Base-by-base conservation (phyloP, 2,888 invertebrate genomes). In the Xestoiulus laeticollis region DNA sequence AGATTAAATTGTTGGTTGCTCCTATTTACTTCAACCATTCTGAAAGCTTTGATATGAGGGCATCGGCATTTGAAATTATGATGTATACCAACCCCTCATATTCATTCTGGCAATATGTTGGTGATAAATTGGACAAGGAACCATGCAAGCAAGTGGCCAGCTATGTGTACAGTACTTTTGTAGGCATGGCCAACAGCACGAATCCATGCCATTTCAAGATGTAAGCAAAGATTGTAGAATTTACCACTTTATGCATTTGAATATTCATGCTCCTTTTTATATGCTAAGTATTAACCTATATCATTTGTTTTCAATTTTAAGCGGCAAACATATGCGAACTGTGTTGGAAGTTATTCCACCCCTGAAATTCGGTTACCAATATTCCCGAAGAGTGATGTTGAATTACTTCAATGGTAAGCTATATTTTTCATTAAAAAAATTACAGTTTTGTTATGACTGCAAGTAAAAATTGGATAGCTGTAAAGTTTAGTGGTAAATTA, bases 31-130 rank as follows among this genome's bases (percentile, higher is more conserved):
- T 90, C 88, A 90, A 91, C 89, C 87, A 87, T 1, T 89, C 89
- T 22, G 91, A 91, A 82, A 87, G 89, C 26, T 90, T 90, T 44
- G 90, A 91, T 22, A 83, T 92, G 14, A 89, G 92, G 38, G 90
- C 91, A 86, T 90, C 90, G 12, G 90, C 91, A 16, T 90, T 90
- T 88, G 88, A 89, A 16, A 88, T 90, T 32, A 87, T 90, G 8
- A 78, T 91, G 87, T 87, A 89, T 33, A 87, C 89, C 78, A 85
- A 89, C 3, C 91, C 91, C 1, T 26, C 32, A 33, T 82, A 82
- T n/a, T 22, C 82, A 19, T 33, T 90, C 26, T 83, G 91, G 0
- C 90, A 91, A 83, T 89, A 90, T 85, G 89, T 92, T 32, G 91
- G 91, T n/a, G 86, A 89, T 26, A 87, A 89, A 22, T 32, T 90